Conservation (phyloP, 2,113 vertebrate species). For the Pachycephala philippinensis region DNA sequence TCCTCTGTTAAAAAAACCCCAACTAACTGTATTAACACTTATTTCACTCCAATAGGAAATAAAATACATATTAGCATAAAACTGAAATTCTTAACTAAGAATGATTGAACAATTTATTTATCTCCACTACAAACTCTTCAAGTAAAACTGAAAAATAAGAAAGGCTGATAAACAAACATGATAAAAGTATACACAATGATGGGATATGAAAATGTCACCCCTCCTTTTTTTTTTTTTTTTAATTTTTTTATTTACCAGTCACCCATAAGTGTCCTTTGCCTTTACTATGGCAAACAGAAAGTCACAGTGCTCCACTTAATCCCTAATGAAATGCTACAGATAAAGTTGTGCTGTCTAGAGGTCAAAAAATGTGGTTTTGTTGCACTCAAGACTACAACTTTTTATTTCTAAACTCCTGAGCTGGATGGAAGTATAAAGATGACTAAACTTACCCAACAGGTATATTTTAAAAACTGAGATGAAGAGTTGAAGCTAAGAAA, state of each 20-base stretch:
- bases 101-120: background rate
- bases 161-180: background rate
- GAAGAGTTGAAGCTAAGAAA: background rate
- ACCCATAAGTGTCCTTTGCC: background rate
- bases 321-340: background rate
- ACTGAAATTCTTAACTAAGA: background rate
- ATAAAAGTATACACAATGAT: background rate
- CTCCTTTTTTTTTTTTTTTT: rapidly evolving
- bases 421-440: background rate
- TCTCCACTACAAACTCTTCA: background rate
- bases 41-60: background rate
- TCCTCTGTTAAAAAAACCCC: background rate
- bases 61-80: background rate
- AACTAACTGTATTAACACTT: background rate
- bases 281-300: background rate
- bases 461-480: background rate
- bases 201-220: background rate
- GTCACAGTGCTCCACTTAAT: background rate
- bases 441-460: background rate
- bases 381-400: background rate
- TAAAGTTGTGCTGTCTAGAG: background rate
- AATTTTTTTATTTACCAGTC: background rate
- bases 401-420: background rate
- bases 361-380: background rate
- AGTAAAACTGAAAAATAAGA: background rate